Percentiles rank a stretch among this genome's conserved stretches.
phyloP scores from a whole-genome alignment of 2,797 vertebrate genomes.

The Glossophaga mutica region DNA sequence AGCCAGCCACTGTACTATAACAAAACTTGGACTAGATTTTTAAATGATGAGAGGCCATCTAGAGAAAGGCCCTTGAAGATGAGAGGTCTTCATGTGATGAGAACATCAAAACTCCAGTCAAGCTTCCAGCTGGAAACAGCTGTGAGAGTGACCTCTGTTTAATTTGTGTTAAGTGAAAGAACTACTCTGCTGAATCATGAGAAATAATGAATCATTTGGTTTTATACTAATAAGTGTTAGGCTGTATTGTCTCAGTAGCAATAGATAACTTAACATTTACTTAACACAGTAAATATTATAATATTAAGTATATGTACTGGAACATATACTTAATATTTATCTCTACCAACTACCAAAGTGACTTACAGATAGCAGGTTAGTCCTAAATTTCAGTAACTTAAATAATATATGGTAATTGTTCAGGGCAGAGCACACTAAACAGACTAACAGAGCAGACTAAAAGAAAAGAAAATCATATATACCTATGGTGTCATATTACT shows the following conservation, averaged over 20 bases:
- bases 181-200: neutral
- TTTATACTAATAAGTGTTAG: neutral
- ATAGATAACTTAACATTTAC: neutral
- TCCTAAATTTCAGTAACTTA: neutral
- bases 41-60: neutral
- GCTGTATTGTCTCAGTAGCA: neutral
- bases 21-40: neutral
- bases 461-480: neutral
- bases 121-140: neutral
- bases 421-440: neutral
- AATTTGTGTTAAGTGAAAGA: neutral
- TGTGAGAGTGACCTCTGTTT: neutral
- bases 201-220: neutral
- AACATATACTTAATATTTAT: neutral
- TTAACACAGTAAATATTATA: too few relatives aligned
- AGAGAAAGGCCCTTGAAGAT: neutral
- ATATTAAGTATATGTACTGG: neutral
- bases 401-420: neutral
- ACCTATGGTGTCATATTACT: neutral
- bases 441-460: neutral
- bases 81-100: too few relatives aligned
- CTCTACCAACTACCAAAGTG: neutral
- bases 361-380: neutral
- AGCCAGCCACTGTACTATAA: neutral
- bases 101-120: neutral